These are phyloP conservation scores for Notodonta ziczac DNA, from an alignment of 2,888 invertebrate species.

Conservation along the genomic window DNA sequence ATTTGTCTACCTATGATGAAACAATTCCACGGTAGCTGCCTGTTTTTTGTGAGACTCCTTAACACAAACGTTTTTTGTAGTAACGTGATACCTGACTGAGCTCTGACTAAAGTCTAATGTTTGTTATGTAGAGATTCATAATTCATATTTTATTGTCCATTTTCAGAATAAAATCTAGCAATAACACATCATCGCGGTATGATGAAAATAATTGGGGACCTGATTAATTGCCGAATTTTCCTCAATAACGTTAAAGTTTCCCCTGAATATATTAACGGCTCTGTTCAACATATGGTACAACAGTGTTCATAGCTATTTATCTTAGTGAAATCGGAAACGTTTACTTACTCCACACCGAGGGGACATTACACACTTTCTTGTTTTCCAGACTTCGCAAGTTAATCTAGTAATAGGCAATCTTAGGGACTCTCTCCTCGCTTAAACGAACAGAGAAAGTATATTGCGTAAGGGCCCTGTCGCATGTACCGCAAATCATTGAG, in stretches of 20 bases:
- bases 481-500: conserved; percentile 72
- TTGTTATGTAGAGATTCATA: background rate
- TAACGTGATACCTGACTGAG: background rate
- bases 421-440: conserved; percentile 79
- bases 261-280: too few species aligned
- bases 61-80: background rate
- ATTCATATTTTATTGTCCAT: too few species aligned
- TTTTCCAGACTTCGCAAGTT: conserved; percentile 74
- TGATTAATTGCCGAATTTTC: too few species aligned
- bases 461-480: conserved; percentile 73
- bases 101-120: background rate
- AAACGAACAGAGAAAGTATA: conserved; percentile 75
- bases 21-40: background rate
- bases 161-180: too few species aligned
- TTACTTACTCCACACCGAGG: conserved; percentile 52
- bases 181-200: too few species aligned
- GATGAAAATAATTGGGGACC: too few species aligned
- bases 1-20: background rate
- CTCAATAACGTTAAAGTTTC: too few species aligned
- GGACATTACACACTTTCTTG: conserved; percentile 70
- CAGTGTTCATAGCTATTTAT: conserved; percentile 44
- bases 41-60: background rate
- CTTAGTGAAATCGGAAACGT: conserved; percentile 49
- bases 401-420: conserved; percentile 79
- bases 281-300: background rate